A percentile compares a stretch with the other conserved stretches of the same genome.
Conservation (phyloP, 2,113 vertebrate species). For the Dermatemys mawii region DNA sequence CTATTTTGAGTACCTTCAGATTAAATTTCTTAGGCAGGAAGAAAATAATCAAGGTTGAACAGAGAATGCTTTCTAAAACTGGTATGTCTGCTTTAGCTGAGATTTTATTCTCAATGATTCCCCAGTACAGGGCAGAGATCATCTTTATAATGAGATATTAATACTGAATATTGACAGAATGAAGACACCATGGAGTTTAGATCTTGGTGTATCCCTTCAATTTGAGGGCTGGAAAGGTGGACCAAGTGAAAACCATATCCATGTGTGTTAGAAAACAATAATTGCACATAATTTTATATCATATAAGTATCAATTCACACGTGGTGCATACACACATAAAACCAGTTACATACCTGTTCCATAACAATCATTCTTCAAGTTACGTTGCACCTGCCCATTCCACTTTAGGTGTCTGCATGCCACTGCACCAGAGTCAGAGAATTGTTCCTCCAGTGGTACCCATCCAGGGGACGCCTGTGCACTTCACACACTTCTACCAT, state of each 20-base stretch:
- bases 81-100: conserved; percentile 30
- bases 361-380: not conserved
- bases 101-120: not conserved
- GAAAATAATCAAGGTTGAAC: conserved; percentile 49
- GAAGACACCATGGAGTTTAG: conserved; percentile 7
- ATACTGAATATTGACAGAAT: not conserved
- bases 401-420: not conserved
- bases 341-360: not conserved
- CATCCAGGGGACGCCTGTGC: not conserved
- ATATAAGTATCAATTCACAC: not conserved
- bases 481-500: not conserved
- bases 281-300: not conserved
- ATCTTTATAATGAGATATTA: not conserved
- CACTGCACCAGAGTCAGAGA: not conserved
- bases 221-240: not conserved
- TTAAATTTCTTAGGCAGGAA: conserved; percentile 50
- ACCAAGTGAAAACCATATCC: not conserved
- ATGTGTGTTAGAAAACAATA: not conserved
- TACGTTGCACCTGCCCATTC: not conserved
- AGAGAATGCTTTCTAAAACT: conserved; percentile 32
- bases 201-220: not conserved
- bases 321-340: not conserved
- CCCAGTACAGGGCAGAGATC: not conserved
- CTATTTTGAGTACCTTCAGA: conserved; percentile 25
- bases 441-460: not conserved